phyloP scores from a whole-genome alignment of 35 echinoderm and acorn worm genomes.

The Amphiura filiformis region DNA sequence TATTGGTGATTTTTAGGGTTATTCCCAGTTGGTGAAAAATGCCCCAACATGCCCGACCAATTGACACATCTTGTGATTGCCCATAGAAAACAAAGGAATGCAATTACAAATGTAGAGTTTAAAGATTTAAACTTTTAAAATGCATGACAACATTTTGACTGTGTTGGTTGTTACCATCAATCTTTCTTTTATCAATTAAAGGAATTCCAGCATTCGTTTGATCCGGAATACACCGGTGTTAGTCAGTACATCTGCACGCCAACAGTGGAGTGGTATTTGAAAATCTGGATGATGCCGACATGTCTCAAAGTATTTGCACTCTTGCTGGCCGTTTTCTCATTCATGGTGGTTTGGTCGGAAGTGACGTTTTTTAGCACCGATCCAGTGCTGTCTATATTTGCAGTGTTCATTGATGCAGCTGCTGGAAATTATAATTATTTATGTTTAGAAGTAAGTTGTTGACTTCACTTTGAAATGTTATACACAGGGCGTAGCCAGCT shows the following conservation, averaged over 20 bases:
- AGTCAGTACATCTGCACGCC: conserved; percentile 80
- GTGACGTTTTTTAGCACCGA: conserved; percentile 93
- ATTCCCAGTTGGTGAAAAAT: no score
- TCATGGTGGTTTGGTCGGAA: conserved; percentile 97
- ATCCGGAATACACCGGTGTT: conserved; percentile 58
- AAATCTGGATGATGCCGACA: conserved; percentile 64
- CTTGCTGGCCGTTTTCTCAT: conserved; percentile 69
- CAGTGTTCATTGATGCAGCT: conserved; percentile 77
- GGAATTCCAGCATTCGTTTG: conserved; percentile 75
- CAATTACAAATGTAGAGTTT: no score
- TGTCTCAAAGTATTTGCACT: conserved; percentile 61
- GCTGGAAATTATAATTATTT: conserved; percentile 87
- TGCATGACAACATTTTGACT: no score
- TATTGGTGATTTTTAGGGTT: no score
- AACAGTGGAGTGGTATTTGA: conserved; percentile 92
- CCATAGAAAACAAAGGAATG: no score
- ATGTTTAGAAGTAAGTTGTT: conserved; percentile 81
- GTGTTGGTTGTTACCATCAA: no score
- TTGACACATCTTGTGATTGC: no score
- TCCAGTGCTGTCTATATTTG: conserved; percentile 79
- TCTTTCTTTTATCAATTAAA: conserved; percentile 38
- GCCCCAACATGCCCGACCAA: no score
- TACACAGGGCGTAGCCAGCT: no score
- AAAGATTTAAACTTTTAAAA: no score
- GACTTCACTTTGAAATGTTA: no score